Base-by-base conservation (phyloP, 2,888 invertebrate genomes). In the Hipparchia semele region DNA sequence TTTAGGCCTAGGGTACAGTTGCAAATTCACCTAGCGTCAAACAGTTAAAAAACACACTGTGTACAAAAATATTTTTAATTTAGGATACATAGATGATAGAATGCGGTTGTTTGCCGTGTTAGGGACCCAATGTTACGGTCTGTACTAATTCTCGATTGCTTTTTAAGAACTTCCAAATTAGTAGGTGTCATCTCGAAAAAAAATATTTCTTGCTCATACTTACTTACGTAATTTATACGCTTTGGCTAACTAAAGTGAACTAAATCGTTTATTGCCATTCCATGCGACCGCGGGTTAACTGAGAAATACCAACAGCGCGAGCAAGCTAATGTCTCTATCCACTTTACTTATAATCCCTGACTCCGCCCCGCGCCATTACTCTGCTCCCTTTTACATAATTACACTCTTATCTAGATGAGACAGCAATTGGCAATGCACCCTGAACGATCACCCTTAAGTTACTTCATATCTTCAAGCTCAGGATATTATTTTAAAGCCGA, bases 251-350 rank as follows among this genome's bases (percentile, higher is more conserved):
- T 56, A 4, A 8, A 23, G 2, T 33, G 1, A 39, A 39, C 8
- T 58, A 2, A 56, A 53, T 65, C 49, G 39, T 61, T 61, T 49
- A 54, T 23, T 60, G 51, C 62, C 10, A 61, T 39, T 64, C 70
- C 66, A 12, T 71, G 65, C 67, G 70, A 65, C 71, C 70, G 73
- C 46, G 45, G 73, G 60, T 77, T 75, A 76, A 83, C 81, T 75
- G 77, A 76, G 74, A 79, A 79, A 74, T 75, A 79, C 78, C 78
- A 81, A 83, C 79, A 80, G 46, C 49, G 62, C 67, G 39, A 72
- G 60, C 76, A 71, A 73, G 78, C 77, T 83, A 82, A 82, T 81
- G 82, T 81, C 79, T 86, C 76, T 80, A 83, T 83, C 80, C 74
- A 78, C 70, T 72, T 74, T 68, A 76, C 70, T 75, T 77, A 75